These are phyloP conservation scores for Mastigias papua DNA, from an alignment of 30 jellyfish, hydroid and myxozoan genomes.

Conservation along the genomic window DNA sequence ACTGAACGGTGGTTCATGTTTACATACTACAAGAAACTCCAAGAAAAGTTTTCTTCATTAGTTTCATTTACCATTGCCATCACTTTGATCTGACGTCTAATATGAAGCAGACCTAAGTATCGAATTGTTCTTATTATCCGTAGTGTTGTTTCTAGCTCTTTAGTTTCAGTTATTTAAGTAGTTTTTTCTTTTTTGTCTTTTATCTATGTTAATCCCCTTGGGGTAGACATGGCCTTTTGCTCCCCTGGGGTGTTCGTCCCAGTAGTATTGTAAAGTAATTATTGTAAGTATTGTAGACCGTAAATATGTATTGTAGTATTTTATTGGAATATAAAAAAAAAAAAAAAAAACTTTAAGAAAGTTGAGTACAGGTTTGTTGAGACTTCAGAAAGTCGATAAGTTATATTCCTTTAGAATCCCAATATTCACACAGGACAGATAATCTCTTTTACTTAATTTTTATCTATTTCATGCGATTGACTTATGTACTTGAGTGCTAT, in stretches of 20 bases:
- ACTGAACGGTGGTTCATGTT: background rate
- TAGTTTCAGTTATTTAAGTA: constrained; percentile 1
- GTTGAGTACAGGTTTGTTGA: too few relatives aligned
- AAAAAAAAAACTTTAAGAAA: too few relatives aligned
- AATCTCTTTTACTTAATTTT: too few relatives aligned
- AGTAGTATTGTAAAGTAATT: constrained; percentile 7
- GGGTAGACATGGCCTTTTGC: constrained; percentile 3
- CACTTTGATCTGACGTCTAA: constrained; percentile 5
- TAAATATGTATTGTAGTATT: constrained; percentile 3
- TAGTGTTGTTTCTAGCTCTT: background rate
- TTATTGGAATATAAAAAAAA: constrained; percentile 6
- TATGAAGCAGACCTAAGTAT: constrained; percentile 13
- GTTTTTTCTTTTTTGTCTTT: background rate
- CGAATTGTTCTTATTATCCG: background rate
- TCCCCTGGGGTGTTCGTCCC: constrained; percentile 14
- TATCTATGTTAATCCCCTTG: constrained; percentile 12
- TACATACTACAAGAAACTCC: background rate
- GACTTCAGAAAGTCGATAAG: too few relatives aligned
- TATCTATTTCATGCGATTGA: too few relatives aligned
- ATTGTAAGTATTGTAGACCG: constrained; percentile 5
- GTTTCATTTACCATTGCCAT: background rate
- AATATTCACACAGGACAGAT: too few relatives aligned
- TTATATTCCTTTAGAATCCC: too few relatives aligned
- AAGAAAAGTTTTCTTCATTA: background rate
- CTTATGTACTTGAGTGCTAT: too few relatives aligned